A percentile compares a stretch with the other conserved stretches of the same genome.
phyloP scores from a whole-genome alignment of 2,888 invertebrate genomes.

The Xylophagus ater region DNA sequence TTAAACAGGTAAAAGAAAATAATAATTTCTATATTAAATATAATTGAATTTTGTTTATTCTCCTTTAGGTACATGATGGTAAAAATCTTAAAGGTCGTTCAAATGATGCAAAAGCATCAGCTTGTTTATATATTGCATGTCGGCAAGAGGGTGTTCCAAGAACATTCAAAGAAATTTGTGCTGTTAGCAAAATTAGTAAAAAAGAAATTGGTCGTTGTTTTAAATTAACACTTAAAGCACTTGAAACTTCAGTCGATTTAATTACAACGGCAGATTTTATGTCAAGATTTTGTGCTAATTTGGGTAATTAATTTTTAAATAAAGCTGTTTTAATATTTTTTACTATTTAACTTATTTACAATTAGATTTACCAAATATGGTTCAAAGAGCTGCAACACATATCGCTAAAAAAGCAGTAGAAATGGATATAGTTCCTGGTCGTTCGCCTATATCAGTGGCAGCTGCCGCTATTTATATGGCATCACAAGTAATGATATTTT shows the following conservation, averaged over 20 bases:
- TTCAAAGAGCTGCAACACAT: constrained; percentile 88
- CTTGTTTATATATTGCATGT: constrained; percentile 97
- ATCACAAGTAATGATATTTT: constrained; percentile 56
- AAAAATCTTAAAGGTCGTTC: constrained; percentile 90
- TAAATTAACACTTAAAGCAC: constrained; percentile 87
- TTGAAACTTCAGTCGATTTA: constrained; percentile 93
- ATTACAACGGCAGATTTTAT: constrained; percentile 99
- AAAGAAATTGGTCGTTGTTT: constrained; percentile 98
- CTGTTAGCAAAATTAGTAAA: constrained; percentile 96
- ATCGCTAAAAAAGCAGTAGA: constrained; percentile 96
- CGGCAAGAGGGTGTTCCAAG: constrained; percentile 97
- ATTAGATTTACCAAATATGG: constrained; percentile 63
- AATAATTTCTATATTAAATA: background rate
- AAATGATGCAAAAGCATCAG: constrained; percentile 97
- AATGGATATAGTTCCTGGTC: constrained; percentile 91
- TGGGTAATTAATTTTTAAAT: constrained; percentile 43
- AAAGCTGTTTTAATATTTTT: background rate
- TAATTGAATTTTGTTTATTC: constrained; percentile 1
- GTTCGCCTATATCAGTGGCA: constrained; percentile 97
- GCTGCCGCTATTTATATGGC: constrained; percentile 99
- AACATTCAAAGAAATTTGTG: constrained; percentile 99
- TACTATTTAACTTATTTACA: background rate
- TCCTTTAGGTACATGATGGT: constrained; percentile 70
- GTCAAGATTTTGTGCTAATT: constrained; percentile 95
- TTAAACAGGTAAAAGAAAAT: constrained; percentile 66